Conservation (phyloP, 2,113 vertebrate genomes). For the Phyllostomus hastatus region DNA sequence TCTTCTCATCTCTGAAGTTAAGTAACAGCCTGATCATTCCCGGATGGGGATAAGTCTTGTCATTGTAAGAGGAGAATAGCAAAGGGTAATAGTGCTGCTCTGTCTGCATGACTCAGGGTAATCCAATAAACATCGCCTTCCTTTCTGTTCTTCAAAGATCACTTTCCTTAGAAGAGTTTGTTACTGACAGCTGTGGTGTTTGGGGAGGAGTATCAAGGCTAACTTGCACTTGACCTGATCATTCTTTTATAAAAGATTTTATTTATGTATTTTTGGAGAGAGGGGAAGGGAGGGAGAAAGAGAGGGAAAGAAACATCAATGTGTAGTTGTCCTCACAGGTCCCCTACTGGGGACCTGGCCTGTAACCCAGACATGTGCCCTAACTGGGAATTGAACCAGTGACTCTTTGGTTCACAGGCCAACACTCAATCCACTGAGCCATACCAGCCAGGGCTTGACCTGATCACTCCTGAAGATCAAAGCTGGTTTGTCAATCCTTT, state of each 20-base stretch:
- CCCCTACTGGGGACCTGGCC: too few relatives aligned
- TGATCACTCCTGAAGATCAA: not conserved
- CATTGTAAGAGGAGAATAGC: not conserved
- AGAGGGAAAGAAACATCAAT: too few relatives aligned
- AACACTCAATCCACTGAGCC: too few relatives aligned
- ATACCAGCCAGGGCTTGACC: not conserved
- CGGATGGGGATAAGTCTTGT: not conserved
- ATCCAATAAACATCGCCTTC: not conserved
- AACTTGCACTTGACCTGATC: not conserved
- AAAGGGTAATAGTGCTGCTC: not conserved
- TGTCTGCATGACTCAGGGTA: not conserved
- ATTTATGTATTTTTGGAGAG: too few relatives aligned
- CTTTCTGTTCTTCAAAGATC: not conserved
- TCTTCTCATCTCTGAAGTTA: slow-evolving; percentile 8
- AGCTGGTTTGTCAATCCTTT: not conserved
- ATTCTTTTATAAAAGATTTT: not conserved
- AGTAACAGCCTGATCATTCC: not conserved
- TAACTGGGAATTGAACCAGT: too few relatives aligned
- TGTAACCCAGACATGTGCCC: too few relatives aligned
- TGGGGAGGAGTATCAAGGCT: not conserved
- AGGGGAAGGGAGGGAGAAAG: too few relatives aligned
- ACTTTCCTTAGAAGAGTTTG: not conserved
- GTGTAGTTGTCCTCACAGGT: too few relatives aligned
- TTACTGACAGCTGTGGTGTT: not conserved
- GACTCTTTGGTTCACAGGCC: too few relatives aligned